phyloP scores from a whole-genome alignment of 2,888 invertebrate genomes.

The Tigriopus californicus region DNA sequence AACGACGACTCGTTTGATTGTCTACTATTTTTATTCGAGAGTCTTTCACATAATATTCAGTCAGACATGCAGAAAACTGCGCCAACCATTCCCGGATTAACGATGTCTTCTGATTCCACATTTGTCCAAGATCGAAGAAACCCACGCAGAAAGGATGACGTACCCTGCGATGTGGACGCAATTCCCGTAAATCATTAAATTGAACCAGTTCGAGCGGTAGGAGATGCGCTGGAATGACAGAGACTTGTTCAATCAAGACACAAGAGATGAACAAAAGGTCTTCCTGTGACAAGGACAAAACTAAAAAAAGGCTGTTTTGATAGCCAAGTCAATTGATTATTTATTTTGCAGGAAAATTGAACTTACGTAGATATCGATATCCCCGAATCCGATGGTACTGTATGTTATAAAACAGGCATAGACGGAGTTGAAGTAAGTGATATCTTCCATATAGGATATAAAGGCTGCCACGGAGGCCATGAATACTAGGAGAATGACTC shows the following conservation, averaged over 20 bases:
- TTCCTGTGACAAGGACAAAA: too few species aligned
- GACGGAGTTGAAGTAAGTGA: not conserved
- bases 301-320: too few species aligned
- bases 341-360: too few species aligned
- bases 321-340: too few species aligned
- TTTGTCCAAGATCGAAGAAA: slow-evolving; percentile 8
- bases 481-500: slow-evolving; percentile 5
- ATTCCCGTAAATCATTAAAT: slow-evolving; percentile 11
- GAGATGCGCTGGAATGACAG: not conserved
- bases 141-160: slow-evolving; percentile 6
- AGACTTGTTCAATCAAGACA: not conserved
- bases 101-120: not conserved
- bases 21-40: too few species aligned
- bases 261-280: too few species aligned
- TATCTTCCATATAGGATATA: slow-evolving; percentile 3
- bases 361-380: slow-evolving; percentile 11
- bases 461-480: not conserved
- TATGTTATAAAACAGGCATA: slow-evolving; percentile 11
- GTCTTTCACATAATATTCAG: too few species aligned
- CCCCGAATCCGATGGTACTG: slow-evolving; percentile 12
- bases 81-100: too few species aligned
- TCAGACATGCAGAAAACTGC: too few species aligned
- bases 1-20: too few species aligned
- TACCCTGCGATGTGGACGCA: slow-evolving; percentile 10
- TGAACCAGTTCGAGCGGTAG: slow-evolving; percentile 9